Percentiles rank a stretch among this genome's conserved stretches.
Evolutionary conservation across 2,113 vertebrate species (phyloP).

Genomic region (Phrynosoma blainvillii): DNA sequence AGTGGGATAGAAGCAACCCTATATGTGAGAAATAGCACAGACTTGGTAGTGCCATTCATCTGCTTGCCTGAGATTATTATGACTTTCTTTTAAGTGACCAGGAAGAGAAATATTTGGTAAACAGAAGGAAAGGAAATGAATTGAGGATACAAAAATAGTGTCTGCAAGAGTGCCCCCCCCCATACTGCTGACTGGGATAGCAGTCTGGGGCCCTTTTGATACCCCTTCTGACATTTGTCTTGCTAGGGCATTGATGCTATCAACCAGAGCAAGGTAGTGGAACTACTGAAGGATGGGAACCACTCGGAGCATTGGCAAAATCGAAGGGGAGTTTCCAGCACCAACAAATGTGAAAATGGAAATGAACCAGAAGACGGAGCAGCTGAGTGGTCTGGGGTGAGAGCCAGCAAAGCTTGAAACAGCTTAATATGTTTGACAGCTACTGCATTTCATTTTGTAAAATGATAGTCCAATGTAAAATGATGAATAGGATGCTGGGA

Average conservation of each 20-base stretch:
- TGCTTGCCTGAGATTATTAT: background rate
- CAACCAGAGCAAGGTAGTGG: slow-evolving; percentile 89
- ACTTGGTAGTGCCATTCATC: too few species aligned
- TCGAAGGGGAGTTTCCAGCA: slow-evolving; percentile 69
- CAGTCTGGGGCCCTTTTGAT: background rate
- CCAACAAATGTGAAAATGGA: slow-evolving; percentile 57
- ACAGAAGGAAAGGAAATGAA: too few species aligned
- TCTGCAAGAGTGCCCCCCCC: too few species aligned
- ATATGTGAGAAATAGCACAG: too few species aligned
- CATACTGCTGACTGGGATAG: background rate
- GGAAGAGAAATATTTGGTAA: too few species aligned
- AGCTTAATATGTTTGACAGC: too few species aligned
- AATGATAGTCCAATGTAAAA: too few species aligned
- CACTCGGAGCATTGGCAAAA: slow-evolving; percentile 74
- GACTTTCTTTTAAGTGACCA: background rate
- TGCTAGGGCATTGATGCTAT: slow-evolving; percentile 85
- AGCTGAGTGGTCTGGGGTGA: slow-evolving; percentile 87
- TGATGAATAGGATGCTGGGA: too few species aligned
- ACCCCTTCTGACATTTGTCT: background rate
- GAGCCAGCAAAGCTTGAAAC: slow-evolving; percentile 16
- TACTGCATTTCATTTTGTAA: too few species aligned
- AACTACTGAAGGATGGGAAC: slow-evolving; percentile 85
- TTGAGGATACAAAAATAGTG: too few species aligned
- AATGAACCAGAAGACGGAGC: slow-evolving; percentile 77
- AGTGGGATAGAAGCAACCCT: too few species aligned